A percentile compares a stretch with the other conserved stretches of the same genome.
These are phyloP conservation scores for Corella eumyota DNA, from an alignment of 23 tunicate genomes.

Conservation along the genomic window DNA sequence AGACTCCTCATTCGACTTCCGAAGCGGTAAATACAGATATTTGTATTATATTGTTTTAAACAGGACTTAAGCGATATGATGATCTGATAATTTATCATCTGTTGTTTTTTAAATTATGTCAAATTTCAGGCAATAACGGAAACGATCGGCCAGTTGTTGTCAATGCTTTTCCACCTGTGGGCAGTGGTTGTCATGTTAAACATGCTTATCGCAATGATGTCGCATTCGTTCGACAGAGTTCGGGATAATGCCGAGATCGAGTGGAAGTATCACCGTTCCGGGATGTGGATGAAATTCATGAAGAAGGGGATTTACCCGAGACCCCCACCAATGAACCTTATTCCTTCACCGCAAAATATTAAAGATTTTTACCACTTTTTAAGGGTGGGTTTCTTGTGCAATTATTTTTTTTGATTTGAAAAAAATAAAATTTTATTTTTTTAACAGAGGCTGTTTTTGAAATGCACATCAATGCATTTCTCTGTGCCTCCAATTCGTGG, in stretches of 20 bases:
- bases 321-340: conserved; percentile 57
- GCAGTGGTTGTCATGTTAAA: conserved; percentile 71
- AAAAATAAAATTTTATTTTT: background rate
- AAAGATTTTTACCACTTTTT: conserved; percentile 11
- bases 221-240: conserved; percentile 66
- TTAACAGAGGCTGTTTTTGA: background rate
- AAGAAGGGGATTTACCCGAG: conserved; percentile 29
- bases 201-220: conserved; percentile 67
- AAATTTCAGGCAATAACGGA: conserved; percentile 27
- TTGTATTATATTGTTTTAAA: too few relatives aligned
- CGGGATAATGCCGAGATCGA: conserved; percentile 63
- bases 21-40: too few relatives aligned
- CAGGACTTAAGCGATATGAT: too few relatives aligned
- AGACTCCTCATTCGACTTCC: conserved; percentile 1
- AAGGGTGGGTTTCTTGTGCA: conserved; percentile 14
- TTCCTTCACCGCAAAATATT: conserved; percentile 33
- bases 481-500: conserved; percentile 11
- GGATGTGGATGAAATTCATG: conserved; percentile 54
- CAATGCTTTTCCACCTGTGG: conserved; percentile 55
- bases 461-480: too few relatives aligned
- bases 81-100: too few relatives aligned
- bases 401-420: background rate
- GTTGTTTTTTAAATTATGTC: too few relatives aligned
- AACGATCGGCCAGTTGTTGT: conserved; percentile 17
- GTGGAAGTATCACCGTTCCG: conserved; percentile 53